Conservation (phyloP, 2,888 invertebrate species). For the Malthinus flaveolus region DNA sequence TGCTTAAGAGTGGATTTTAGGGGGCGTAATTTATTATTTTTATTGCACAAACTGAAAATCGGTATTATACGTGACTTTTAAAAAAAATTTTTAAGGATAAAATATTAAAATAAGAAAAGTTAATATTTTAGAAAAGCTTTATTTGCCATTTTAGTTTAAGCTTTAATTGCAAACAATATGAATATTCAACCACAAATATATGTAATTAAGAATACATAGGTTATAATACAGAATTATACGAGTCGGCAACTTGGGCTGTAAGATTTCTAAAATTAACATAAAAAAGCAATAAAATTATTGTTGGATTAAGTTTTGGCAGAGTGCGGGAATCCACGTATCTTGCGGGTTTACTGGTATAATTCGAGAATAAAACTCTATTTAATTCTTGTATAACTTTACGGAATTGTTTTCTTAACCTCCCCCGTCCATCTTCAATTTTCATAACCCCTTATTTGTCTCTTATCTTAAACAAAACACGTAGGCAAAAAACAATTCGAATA, state of each 20-base stretch:
- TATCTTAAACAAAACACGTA: slow-evolving; percentile 14
- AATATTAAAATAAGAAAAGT: background rate
- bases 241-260: slow-evolving; percentile 39
- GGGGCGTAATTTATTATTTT: background rate
- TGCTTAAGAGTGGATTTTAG: background rate
- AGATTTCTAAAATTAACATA: slow-evolving; percentile 46
- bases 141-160: slow-evolving; percentile 10
- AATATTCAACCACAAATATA: slow-evolving; percentile 37
- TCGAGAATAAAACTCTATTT: slow-evolving; percentile 30
- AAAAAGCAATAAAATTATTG: slow-evolving; percentile 50
- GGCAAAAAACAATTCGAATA: slow-evolving; percentile 20
- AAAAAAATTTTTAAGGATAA: too few species aligned
- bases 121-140: background rate
- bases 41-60: background rate
- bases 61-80: background rate
- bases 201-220: slow-evolving; percentile 43
- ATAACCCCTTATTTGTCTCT: slow-evolving; percentile 4
- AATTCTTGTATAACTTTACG: slow-evolving; percentile 27
- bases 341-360: slow-evolving; percentile 32
- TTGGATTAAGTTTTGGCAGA: slow-evolving; percentile 44
- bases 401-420: slow-evolving; percentile 26
- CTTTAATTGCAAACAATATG: slow-evolving; percentile 29
- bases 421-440: background rate
- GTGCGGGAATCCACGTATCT: slow-evolving; percentile 32
- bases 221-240: slow-evolving; percentile 43